These are phyloP conservation scores for Fulica atra DNA, from an alignment of 2,113 vertebrate genomes.

Conservation along the genomic window DNA sequence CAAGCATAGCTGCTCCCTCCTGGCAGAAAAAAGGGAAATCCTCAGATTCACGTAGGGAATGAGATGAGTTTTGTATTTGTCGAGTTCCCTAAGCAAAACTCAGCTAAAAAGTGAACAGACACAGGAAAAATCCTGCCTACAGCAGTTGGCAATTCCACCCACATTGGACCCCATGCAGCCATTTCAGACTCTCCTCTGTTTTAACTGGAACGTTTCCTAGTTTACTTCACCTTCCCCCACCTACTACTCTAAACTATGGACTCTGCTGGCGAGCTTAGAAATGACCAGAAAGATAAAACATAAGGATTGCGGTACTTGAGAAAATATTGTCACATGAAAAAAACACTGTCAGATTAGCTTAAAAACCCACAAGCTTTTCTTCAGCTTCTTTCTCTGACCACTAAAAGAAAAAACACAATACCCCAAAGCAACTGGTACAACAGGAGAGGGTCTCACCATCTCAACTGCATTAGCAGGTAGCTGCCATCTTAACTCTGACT, in stretches of 20 bases:
- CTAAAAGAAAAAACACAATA: background rate
- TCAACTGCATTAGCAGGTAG: background rate
- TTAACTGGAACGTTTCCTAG: background rate
- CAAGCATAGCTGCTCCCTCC: rapidly evolving
- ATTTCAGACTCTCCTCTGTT: background rate
- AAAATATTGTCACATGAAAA: background rate
- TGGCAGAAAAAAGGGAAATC: background rate
- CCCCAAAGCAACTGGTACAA: background rate
- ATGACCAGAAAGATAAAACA: background rate
- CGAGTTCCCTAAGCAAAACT: background rate
- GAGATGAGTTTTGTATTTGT: background rate
- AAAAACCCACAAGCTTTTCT: background rate
- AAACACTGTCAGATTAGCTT: background rate
- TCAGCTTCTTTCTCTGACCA: background rate
- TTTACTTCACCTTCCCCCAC: background rate
- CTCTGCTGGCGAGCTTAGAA: background rate
- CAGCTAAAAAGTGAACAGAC: background rate
- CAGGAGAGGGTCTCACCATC: background rate
- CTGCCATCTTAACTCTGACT: background rate
- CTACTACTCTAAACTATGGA: background rate
- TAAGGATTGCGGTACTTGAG: background rate
- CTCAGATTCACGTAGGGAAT: background rate
- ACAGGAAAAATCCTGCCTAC: background rate
- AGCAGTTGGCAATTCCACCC: background rate
- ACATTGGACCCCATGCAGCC: background rate